Conservation (phyloP, 92 coral and sea anemone genomes). For the Phenganax stokvisi region DNA sequence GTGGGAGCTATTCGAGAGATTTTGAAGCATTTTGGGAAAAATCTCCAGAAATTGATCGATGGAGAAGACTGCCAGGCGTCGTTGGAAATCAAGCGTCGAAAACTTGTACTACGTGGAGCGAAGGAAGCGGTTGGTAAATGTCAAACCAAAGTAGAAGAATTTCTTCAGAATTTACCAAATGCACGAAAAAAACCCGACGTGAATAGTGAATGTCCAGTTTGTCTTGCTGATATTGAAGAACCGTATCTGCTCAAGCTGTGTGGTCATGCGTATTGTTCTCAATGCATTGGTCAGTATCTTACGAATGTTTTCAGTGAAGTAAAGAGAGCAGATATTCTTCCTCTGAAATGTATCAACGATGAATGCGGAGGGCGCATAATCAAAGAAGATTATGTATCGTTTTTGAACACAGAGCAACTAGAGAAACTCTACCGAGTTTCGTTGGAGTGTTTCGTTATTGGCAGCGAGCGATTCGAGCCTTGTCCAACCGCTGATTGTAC, state of each 20-base stretch:
- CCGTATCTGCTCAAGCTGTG: slow-evolving; percentile 67
- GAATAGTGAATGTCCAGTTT: slow-evolving; percentile 61
- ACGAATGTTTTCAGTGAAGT: slow-evolving; percentile 2
- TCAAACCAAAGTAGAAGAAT: slow-evolving; percentile 29
- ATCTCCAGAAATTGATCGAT: neutral
- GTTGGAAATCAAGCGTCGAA: slow-evolving; percentile 28
- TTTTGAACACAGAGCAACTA: slow-evolving; percentile 42
- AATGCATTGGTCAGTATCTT: slow-evolving; percentile 54
- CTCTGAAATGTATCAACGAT: slow-evolving; percentile 61
- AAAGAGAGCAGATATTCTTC: slow-evolving; percentile 57
- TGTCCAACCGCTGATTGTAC: slow-evolving; percentile 85
- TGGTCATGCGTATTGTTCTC: slow-evolving; percentile 74
- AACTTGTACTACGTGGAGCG: slow-evolving; percentile 7
- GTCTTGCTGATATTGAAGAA: slow-evolving; percentile 49
- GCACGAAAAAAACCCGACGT: neutral
- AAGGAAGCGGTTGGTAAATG: neutral
- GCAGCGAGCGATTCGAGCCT: slow-evolving; percentile 24
- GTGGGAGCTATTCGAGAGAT: slow-evolving; percentile 32
- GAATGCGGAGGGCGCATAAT: slow-evolving; percentile 51
- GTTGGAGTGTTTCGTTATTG: slow-evolving; percentile 33
- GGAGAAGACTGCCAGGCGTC: slow-evolving; percentile 22
- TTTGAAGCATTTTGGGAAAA: slow-evolving; percentile 18
- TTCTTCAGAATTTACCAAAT: neutral
- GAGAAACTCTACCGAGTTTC: slow-evolving; percentile 35
- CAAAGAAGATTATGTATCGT: slow-evolving; percentile 53